Base-by-base conservation (phyloP, 2,797 vertebrate genomes). In the Odontamblyopus lacepedii region DNA sequence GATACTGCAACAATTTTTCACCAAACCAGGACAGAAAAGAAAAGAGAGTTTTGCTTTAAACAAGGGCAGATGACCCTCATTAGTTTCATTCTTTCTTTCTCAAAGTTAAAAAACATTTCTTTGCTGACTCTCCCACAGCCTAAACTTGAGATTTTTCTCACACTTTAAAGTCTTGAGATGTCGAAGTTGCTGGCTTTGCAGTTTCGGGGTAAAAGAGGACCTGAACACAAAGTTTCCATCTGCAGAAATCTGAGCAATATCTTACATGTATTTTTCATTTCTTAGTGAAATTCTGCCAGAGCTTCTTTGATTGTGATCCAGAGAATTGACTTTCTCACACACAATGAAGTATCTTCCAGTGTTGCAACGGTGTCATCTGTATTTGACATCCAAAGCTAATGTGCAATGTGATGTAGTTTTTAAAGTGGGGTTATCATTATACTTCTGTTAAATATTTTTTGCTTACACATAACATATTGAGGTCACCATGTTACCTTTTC, bases 51-150 rank as follows among this genome's bases (percentile, higher is more conserved):
- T 61, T 23, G 57, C 73, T 69, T 64, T 53, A 71, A 30, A 67
- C 0, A 1, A 59, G 12, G 51, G 3, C 12, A 7, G 35, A 48
- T 19, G 70, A 71, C 0, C 23, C 64, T 80, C 5, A 67, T 73
- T 72, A 81, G 72, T 60, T 81, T 76, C 73, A 77, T 68, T 41
- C 71, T 15, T 70, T 85, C 77, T 70, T 69, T 84, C 71, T 83
- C 67, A 79, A 81, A 60, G 68, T 71, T 64, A 84, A 48, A 85
- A 85, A 68, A 84, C 79, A 72, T 80, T 87, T 65, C 57, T 69
- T 85, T 86, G 78, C 70, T n/a, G 62, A 62, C 70, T 81, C 53
- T 50, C 76, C 73, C 65, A 64, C 73, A 76, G 38, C 68, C 73
- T 27, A 51, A 51, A 69, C 60, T 74, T 72, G 29, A 84, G 72